Base-by-base conservation (phyloP, 2,113 vertebrate genomes). In the Lates calcarifer region DNA sequence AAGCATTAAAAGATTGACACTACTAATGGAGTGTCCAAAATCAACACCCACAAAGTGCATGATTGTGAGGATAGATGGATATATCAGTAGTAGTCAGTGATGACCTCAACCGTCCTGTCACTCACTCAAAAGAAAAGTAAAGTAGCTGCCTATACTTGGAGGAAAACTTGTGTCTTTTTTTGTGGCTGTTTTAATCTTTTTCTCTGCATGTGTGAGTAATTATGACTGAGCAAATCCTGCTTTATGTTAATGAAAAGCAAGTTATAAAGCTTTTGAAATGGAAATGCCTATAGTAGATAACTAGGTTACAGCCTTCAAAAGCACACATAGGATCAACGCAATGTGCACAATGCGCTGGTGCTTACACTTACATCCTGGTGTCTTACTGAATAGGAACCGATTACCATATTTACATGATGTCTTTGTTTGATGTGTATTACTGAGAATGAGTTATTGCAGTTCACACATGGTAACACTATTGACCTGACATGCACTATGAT, bases 241-340 rank as follows among this genome's bases (percentile, higher is more conserved):
- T 47, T 77, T 55, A 39, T 71, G 65, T 53, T 58, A 58, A 64
- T 67, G 55, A 26, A 22, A 28, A 70, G 41, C 17, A 24, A 65
- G 61, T 68, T 67, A 1, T 14, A 20, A 74, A 57, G 51, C 73
- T 45, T 81, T 77, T 77, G 73, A 86, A 82, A 82, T 79, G 79
- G 58, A 79, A 86, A 66, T 74, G 58, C 7, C 29, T 39, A 6
- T 35, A 68, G 51, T 29, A 57, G 51, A 60, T 33, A 74, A 66
- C 41, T 47, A 14, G 49, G 28, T 29, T 68, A 37, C 64, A 53
- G 65, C 75, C 55, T 39, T 47, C 33, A 14, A 39, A 70, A 57
- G 43, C 47, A 31, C 15, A 58, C n/a, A 39, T 3, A 20, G 56
- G 14, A 37, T 31, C 57, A 62, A 55, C 39, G 53, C 15, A 10